Evolutionary conservation across 2,888 invertebrate genomes (phyloP).

Genomic region (Taphrorychus bicolor): DNA sequence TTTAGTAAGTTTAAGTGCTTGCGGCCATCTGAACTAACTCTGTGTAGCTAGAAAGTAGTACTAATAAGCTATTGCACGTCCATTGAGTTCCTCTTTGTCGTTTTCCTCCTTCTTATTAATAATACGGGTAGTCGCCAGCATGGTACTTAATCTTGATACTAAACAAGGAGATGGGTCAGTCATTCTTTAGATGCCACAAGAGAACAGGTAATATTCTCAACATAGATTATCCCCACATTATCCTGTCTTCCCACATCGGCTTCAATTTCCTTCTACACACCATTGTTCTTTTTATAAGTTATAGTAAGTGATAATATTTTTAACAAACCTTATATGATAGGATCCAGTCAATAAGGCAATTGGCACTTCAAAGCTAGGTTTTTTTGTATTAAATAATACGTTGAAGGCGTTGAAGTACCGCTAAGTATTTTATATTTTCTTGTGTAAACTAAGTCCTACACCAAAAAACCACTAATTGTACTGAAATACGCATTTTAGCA

Average conservation of each 20-base stretch:
- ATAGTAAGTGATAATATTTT: slow-evolving; percentile 34
- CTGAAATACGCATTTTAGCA: too few relatives aligned
- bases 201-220: slow-evolving; percentile 37
- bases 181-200: slow-evolving; percentile 37
- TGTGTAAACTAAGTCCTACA: too few relatives aligned
- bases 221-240: slow-evolving; percentile 30
- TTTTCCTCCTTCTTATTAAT: slow-evolving; percentile 10
- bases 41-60: too few relatives aligned
- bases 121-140: slow-evolving; percentile 18
- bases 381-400: too few relatives aligned
- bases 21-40: too few relatives aligned
- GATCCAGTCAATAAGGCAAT: too few relatives aligned
- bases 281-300: slow-evolving; percentile 20
- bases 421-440: slow-evolving; percentile 22
- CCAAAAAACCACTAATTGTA: too few relatives aligned
- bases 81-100: slow-evolving; percentile 7
- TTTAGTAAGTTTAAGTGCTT: slow-evolving; percentile 39
- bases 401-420: too few relatives aligned
- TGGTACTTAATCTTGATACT: slow-evolving; percentile 19
- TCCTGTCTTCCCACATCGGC: slow-evolving; percentile 30
- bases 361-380: too few relatives aligned
- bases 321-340: too few relatives aligned
- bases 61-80: slow-evolving; percentile 13
- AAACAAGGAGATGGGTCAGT: slow-evolving; percentile 38
- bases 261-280: slow-evolving; percentile 28